A percentile compares a stretch with the other conserved stretches of the same genome.
Conservation (phyloP, 2,797 vertebrate species). For the Sebastes wilsoni region DNA sequence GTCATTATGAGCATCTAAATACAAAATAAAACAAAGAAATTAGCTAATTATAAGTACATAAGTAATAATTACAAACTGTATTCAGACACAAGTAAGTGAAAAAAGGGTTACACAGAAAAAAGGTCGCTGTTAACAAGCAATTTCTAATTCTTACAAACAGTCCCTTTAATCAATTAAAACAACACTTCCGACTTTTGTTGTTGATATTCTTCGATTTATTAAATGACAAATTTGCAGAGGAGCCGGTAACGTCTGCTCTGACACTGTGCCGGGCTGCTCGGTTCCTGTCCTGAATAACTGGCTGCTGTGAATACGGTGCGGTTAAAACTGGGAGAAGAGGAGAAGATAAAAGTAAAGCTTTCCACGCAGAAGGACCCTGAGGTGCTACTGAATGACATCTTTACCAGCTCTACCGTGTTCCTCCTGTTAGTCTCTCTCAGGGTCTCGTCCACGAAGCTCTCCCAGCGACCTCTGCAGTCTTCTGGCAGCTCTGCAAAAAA, state of each 20-base stretch:
- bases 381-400: conserved; percentile 30
- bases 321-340: background rate
- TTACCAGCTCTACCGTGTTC: conserved; percentile 96
- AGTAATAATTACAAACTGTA: too few relatives aligned
- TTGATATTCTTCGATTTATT: conserved; percentile 2
- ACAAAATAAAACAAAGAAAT: too few relatives aligned
- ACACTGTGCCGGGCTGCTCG: background rate
- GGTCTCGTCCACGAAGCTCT: conserved; percentile 95
- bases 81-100: too few relatives aligned
- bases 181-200: background rate
- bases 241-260: background rate
- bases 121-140: too few relatives aligned
- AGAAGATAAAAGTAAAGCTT: background rate
- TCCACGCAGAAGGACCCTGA: background rate
- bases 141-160: too few relatives aligned
- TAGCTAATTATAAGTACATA: too few relatives aligned
- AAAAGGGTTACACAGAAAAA: too few relatives aligned
- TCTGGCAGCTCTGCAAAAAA: conserved; percentile 88
- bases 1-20: too few relatives aligned
- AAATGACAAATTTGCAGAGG: background rate
- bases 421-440: conserved; percentile 93
- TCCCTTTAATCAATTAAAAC: background rate
- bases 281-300: conserved; percentile 2
- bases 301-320: background rate
- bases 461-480: conserved; percentile 96